Evolutionary conservation across 2,888 invertebrate genomes (phyloP), one percentile per base, ranked within the genome.

Genomic region (Dryobotodes eremita): DNA sequence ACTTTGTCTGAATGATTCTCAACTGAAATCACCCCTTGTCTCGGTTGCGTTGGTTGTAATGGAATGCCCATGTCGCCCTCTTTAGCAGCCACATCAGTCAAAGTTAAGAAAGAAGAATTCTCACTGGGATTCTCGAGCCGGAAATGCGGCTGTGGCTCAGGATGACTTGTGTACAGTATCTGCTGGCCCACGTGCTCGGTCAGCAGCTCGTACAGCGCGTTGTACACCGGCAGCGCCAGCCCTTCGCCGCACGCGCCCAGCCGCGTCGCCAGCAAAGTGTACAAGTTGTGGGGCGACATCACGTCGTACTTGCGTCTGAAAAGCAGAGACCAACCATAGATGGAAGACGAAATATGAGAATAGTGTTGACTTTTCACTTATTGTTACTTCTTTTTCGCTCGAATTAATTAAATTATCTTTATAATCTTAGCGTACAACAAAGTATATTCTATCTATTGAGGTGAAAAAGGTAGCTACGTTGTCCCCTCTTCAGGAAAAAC

Each of bases 261-360:
- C 86, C 99, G 97, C 93, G 99, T 99, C 57, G 99, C 99, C 90
- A 99, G 97, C 91, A 99, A 97, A 48, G 99, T 99, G 97, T 99
- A 99, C 92, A 99, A 97, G 97, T 99, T 99, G 97, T 99, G 99
- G 2, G 99, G 99, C 87, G 99, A 99, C 99, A 99, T 99, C 75
- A 99, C 99, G 96, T 99, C 99, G 96, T 99, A 99, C 96, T 99
- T 99, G 91, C 99, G 98, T 97, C 99, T 99, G 97, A 7, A 55
- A 11, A 59, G 3, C 57, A 81, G 31, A 59, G 53, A 70, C 59
- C 74, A 83, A 61, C 82, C 82, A 57, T 50, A 72, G 7, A 78
- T 69, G 77, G 57, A 68, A 26, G 68, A 59, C 17, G 1, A 13
- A 20, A 11, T 20, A 46, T 77, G 66, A 77, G 11, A 62, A 75